A percentile compares a stretch with the other conserved stretches of the same genome.
These are phyloP conservation scores for Lethrus apterus DNA, from an alignment of 1,140 invertebrate genomes.

Conservation along the genomic window DNA sequence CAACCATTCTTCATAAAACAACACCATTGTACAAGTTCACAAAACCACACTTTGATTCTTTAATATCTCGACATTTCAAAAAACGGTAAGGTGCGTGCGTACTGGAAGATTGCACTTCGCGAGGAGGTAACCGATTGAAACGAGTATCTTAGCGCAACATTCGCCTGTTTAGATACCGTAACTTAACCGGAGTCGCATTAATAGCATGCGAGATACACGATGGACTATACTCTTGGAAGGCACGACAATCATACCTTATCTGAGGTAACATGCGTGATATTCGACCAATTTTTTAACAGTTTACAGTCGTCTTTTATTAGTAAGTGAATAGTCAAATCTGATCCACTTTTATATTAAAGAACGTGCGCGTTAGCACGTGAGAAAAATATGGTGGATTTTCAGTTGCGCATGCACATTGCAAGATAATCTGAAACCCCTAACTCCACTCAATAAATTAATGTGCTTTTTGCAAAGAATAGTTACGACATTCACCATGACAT, in stretches of 20 bases:
- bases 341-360: no score
- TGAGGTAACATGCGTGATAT: not conserved
- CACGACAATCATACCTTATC: not conserved
- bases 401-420: no score
- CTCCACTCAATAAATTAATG: no score
- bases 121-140: not conserved
- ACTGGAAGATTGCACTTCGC: not conserved
- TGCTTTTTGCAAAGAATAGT: no score
- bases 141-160: not conserved
- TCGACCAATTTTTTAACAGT: not conserved
- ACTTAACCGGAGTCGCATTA: slow-evolving; percentile 13
- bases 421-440: no score
- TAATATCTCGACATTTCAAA: not conserved
- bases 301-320: not conserved
- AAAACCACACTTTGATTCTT: not conserved
- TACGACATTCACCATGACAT: no score
- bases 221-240: not conserved
- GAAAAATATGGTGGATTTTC: no score
- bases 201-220: slow-evolving; percentile 5
- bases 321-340: not conserved
- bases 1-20: slow-evolving; percentile 29
- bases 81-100: not conserved
- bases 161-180: slow-evolving; percentile 18
- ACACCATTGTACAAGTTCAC: slow-evolving; percentile 13
- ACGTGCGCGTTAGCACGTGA: no score